These are phyloP conservation scores for Odontothrips loti DNA, from an alignment of 2,888 invertebrate species.

Conservation along the genomic window DNA sequence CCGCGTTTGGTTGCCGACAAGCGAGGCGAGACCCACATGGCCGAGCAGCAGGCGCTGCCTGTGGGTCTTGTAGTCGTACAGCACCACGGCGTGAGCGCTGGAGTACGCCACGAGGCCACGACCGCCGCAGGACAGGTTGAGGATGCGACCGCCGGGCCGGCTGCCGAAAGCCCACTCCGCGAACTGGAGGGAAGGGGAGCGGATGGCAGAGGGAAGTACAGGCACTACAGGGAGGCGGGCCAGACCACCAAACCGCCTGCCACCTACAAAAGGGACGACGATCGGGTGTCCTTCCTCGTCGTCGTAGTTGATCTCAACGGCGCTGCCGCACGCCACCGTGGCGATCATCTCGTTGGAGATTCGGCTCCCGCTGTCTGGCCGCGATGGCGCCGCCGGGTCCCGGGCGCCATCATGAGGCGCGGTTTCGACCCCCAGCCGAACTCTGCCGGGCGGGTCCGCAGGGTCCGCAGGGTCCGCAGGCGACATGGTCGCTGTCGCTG, in stretches of 20 bases:
- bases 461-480: too few species aligned
- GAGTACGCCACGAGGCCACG: neutral
- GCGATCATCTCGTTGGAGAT: neutral
- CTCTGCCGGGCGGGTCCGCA: too few species aligned
- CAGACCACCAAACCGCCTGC: too few species aligned
- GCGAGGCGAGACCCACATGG: slow-evolving; percentile 60
- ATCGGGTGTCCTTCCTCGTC: neutral
- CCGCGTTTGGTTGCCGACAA: too few species aligned
- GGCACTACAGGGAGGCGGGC: neutral
- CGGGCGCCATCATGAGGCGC: neutral
- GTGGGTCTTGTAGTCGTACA: slow-evolving; percentile 60
- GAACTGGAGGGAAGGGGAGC: neutral
- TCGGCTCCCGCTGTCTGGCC: neutral
- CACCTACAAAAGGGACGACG: neutral
- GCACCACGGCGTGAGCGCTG: slow-evolving; percentile 54
- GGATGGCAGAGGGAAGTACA: neutral
- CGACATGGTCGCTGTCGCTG: too few species aligned
- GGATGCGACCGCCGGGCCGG: neutral
- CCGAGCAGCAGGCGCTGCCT: slow-evolving; percentile 61
- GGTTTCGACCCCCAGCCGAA: too few species aligned
- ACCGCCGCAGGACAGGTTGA: neutral
- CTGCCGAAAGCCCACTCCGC: neutral
- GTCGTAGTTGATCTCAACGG: slow-evolving; percentile 15
- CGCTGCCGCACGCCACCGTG: neutral
- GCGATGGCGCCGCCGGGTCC: neutral